Conservation (phyloP, 2,888 invertebrate genomes). For the Yponomeuta evonymella region DNA sequence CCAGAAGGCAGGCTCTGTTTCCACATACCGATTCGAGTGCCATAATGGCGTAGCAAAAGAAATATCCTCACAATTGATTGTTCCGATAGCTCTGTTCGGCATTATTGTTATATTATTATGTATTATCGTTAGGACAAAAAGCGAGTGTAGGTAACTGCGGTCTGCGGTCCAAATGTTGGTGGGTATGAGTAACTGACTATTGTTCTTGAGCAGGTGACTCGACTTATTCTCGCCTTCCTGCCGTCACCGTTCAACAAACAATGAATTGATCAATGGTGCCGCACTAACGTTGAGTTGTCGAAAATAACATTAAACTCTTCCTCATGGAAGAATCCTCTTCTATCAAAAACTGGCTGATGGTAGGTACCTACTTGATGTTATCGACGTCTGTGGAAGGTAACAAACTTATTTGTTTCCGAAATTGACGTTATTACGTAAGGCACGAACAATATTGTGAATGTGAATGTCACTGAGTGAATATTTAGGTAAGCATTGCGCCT, state of each 20-base stretch:
- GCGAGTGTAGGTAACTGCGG: background rate
- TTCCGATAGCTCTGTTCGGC: background rate
- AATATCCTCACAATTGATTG: background rate
- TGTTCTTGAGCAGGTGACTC: conserved; percentile 19
- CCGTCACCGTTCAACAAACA: background rate
- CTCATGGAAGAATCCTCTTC: too few relatives aligned
- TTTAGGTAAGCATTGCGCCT: too few relatives aligned
- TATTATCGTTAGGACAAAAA: background rate
- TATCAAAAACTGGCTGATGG: background rate
- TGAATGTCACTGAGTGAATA: too few relatives aligned
- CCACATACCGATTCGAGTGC: background rate
- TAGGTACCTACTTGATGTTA: background rate
- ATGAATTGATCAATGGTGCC: background rate
- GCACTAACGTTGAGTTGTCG: background rate
- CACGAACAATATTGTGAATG: too few relatives aligned
- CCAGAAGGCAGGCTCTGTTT: background rate
- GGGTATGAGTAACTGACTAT: conserved; percentile 19
- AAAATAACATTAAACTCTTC: background rate
- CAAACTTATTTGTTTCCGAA: too few relatives aligned
- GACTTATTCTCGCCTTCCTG: background rate
- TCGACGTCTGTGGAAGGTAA: too few relatives aligned
- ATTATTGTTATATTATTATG: background rate
- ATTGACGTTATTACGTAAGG: too few relatives aligned
- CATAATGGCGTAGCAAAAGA: background rate
- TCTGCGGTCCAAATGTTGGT: background rate